These are phyloP conservation scores for Tringa solitaria DNA, from an alignment of 2,113 vertebrate species.

Conservation along the genomic window DNA sequence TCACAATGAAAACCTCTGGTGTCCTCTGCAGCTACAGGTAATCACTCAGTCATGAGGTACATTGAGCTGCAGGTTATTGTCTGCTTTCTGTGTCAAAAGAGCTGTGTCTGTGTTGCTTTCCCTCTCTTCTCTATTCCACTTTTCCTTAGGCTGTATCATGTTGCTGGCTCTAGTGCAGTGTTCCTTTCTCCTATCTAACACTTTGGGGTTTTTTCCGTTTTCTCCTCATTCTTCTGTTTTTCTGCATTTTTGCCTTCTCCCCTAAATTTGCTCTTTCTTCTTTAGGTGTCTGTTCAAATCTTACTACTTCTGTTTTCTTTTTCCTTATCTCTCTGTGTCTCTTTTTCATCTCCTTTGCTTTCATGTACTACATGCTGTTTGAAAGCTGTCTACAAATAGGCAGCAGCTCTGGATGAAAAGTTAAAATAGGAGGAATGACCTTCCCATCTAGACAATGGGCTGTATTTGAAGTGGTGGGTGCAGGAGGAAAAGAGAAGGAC, in stretches of 20 bases:
- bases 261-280: neutral
- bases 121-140: neutral
- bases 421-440: neutral
- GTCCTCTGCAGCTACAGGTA: neutral
- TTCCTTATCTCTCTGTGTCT: neutral
- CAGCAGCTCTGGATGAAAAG: neutral
- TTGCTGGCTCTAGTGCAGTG: neutral
- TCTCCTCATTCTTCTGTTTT: neutral
- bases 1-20: neutral
- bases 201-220: neutral
- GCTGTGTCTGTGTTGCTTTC: neutral
- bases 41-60: neutral
- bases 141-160: neutral
- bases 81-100: neutral
- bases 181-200: neutral
- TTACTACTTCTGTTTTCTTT: neutral
- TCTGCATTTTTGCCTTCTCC: neutral
- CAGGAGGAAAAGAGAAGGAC: neutral
- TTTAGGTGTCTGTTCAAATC: neutral
- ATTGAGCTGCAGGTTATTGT: neutral
- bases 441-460: neutral
- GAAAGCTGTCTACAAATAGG: neutral
- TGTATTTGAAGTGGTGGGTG: neutral
- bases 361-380: neutral
- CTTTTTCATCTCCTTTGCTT: neutral